Evolutionary conservation across 1,140 invertebrate species (phyloP), one percentile per base, ranked within the genome.

Genomic region (Drosophila kohkoa): DNA sequence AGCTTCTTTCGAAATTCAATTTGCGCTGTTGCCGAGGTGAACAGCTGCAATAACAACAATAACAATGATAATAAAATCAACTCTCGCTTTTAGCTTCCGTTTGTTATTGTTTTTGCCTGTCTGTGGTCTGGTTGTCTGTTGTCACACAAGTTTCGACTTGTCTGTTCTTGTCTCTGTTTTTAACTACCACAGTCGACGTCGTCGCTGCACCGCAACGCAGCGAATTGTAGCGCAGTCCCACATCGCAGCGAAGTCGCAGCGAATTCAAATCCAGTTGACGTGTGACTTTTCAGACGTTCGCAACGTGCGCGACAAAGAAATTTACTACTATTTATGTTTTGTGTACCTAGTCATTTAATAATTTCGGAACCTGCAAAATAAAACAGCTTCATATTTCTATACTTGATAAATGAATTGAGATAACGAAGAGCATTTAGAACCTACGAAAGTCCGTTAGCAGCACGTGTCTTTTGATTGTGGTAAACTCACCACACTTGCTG

Each of bases 221-320:
- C 38, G 52, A 15, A 55, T 32, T 5, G 52, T 10, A 38, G 8
- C 49, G 38, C n/a, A 28, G 7, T 32, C 7, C 10, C 35, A 11
- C 54, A 38, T 7, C 35, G 35, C 35, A 38, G 66, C 51, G 57
- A 69, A 55, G 3, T 25, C 11, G 70, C 71, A 45, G 66, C 51
- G 57, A 69, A 55, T 57, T 58, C 58, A 75, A 70, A 69, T 62
- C 28, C 13, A 79, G 74, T 88, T 80, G 83, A 83, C 85, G 80
- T 83, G 85, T 87, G 70, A 55, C 77, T 38, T 70, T 73, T 69
- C 81, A 81, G 59, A 72, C 57, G 79, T 65, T 68, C 51, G 68
- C 54, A 76, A 66, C 74, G 68, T 16, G 49, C 45, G 58, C 45
- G 63, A 32, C 5, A 52, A 11, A 30, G 1, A 11, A 28, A 2